Evolutionary conservation across 2,113 vertebrate genomes (phyloP).

Genomic region (Jacana jacana): DNA sequence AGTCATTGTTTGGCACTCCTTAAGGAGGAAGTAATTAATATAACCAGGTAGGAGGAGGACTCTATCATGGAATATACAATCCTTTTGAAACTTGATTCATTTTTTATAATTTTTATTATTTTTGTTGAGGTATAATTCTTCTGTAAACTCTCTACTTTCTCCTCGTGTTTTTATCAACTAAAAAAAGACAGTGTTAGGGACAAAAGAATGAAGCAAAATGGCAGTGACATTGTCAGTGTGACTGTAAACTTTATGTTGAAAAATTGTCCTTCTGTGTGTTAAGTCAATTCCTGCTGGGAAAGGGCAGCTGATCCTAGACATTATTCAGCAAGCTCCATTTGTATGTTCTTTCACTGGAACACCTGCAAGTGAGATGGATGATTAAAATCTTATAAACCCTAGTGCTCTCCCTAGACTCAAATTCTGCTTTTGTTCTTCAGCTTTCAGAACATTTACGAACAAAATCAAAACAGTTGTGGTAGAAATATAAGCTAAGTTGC

Average conservation of each 20-base stretch:
- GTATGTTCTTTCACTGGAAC: slow-evolving; percentile 11
- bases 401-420: neutral
- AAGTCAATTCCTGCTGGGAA: slow-evolving; percentile 30
- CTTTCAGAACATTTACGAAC: neutral
- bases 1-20: neutral
- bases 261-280: slow-evolving; percentile 24
- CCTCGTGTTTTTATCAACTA: neutral
- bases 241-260: slow-evolving; percentile 40
- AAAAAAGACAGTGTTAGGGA: neutral
- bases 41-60: neutral
- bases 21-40: slow-evolving; percentile 55
- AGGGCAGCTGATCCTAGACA: slow-evolving; percentile 39
- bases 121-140: neutral
- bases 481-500: neutral
- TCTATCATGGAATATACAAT: neutral
- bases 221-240: slow-evolving; percentile 25
- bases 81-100: neutral
- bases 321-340: slow-evolving; percentile 34
- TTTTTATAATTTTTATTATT: neutral
- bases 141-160: neutral
- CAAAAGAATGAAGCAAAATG: slow-evolving; percentile 38
- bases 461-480: neutral
- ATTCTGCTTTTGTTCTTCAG: neutral
- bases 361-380: slow-evolving; percentile 3
- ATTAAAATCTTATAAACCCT: slow-evolving; percentile 40